Evolutionary conservation across 2,888 invertebrate genomes (phyloP).

Genomic region (Phorcus lineatus): DNA sequence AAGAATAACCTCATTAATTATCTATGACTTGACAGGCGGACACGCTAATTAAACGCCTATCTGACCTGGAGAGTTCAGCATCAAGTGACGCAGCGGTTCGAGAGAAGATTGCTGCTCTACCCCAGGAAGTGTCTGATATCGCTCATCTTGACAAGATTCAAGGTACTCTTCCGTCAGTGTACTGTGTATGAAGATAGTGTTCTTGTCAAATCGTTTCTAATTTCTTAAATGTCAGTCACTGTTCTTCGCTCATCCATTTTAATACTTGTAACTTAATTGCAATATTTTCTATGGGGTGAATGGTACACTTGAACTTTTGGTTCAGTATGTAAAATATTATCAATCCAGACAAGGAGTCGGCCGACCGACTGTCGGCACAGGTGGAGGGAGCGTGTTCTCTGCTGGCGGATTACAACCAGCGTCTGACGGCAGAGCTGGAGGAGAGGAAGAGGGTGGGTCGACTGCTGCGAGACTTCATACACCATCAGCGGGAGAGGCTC

Average conservation of each 20-base stretch:
- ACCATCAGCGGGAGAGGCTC: slow-evolving; percentile 89
- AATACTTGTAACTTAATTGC: too few species aligned
- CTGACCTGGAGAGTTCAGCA: slow-evolving; percentile 94
- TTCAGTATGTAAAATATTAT: too few species aligned
- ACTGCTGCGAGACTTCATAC: slow-evolving; percentile 89
- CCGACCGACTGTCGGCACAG: slow-evolving; percentile 84
- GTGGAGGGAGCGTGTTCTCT: slow-evolving; percentile 92
- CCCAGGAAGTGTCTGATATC: slow-evolving; percentile 95
- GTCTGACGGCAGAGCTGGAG: slow-evolving; percentile 91
- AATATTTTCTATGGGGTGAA: too few species aligned
- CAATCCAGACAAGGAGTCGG: slow-evolving; percentile 71
- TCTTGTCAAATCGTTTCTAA: too few species aligned
- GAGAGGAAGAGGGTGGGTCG: slow-evolving; percentile 89
- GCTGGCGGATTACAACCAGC: slow-evolving; percentile 90
- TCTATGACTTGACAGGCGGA: slow-evolving; percentile 82
- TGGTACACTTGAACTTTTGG: too few species aligned
- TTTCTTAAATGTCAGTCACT: too few species aligned
- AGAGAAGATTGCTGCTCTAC: slow-evolving; percentile 93
- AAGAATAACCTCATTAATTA: too few species aligned
- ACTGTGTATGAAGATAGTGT: too few species aligned
- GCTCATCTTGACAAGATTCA: slow-evolving; percentile 89
- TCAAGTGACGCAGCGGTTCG: slow-evolving; percentile 95
- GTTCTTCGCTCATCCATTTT: too few species aligned
- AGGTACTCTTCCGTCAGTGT: slow-evolving; percentile 78
- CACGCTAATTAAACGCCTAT: slow-evolving; percentile 85